Evolutionary conservation across 2,888 invertebrate species (phyloP).

Genomic region (Petrophora chlorosata): DNA sequence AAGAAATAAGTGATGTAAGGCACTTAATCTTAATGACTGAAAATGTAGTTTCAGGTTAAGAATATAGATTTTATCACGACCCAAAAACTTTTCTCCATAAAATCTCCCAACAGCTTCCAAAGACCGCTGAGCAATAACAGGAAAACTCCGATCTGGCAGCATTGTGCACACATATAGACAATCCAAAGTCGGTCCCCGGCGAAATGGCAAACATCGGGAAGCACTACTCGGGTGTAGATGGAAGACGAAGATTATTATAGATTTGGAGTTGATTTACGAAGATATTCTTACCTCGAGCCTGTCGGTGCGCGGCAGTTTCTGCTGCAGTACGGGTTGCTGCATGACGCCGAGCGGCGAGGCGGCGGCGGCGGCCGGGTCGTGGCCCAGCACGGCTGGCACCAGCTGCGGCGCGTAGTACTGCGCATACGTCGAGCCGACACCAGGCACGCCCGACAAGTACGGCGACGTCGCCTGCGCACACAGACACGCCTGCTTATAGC

Average conservation of each 20-base stretch:
- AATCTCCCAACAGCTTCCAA: conserved; percentile 1
- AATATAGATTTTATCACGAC: neutral
- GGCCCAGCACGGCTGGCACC: conserved; percentile 95
- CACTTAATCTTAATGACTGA: neutral
- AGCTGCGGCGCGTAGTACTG: conserved; percentile 95
- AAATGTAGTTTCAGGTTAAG: conserved; percentile 2
- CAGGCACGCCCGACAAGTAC: conserved; percentile 95
- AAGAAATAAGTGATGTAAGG: neutral
- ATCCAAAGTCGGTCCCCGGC: conserved; percentile 62
- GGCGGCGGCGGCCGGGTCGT: conserved; percentile 90
- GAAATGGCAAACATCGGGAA: conserved; percentile 64
- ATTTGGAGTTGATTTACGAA: conserved; percentile 27
- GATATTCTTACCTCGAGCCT: conserved; percentile 94
- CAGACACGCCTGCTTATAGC: conserved; percentile 33
- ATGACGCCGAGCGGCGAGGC: conserved; percentile 93
- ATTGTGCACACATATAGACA: neutral
- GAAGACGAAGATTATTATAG: conserved; percentile 21
- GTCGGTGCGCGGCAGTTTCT: conserved; percentile 97
- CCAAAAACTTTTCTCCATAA: neutral
- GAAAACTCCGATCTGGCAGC: neutral
- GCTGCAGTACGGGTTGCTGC: conserved; percentile 94
- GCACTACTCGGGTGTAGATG: conserved; percentile 60
- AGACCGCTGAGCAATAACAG: neutral
- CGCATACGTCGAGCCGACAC: conserved; percentile 94
- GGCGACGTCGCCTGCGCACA: conserved; percentile 92